These are phyloP conservation scores for Sebastes itinus DNA, from an alignment of 2,797 vertebrate species.

Conservation along the genomic window DNA sequence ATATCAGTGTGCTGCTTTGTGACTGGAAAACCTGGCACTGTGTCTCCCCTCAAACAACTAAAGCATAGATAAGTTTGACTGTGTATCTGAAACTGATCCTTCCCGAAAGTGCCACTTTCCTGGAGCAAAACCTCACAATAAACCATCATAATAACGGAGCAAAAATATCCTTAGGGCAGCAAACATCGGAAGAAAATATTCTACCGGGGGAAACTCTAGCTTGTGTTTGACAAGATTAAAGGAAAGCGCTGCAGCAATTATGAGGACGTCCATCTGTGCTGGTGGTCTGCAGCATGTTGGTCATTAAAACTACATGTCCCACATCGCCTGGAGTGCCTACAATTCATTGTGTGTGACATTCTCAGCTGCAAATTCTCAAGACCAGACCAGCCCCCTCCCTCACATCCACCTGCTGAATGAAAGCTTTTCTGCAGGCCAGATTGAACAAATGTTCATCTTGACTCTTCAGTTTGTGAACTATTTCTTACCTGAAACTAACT, in stretches of 20 bases:
- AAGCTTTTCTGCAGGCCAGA: not conserved
- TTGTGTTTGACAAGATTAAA: constrained; percentile 21
- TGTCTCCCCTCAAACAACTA: not conserved
- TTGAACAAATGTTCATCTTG: not conserved
- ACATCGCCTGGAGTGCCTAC: not conserved
- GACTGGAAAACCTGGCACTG: not conserved
- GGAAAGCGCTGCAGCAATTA: constrained; percentile 2
- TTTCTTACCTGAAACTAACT: not conserved
- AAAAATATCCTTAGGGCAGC: not conserved
- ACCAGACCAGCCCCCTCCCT: not conserved
- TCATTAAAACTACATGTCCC: constrained; percentile 29
- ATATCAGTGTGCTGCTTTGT: not conserved
- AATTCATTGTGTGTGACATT: constrained; percentile 3
- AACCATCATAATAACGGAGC: not conserved
- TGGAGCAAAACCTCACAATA: not conserved
- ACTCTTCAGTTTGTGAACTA: constrained; percentile 6
- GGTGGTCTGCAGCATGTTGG: constrained; percentile 4
- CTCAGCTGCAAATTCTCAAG: constrained; percentile 6
- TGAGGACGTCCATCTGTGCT: constrained; percentile 29
- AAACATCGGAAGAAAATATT: not conserved
- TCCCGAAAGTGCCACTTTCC: not conserved
- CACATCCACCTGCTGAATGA: constrained; percentile 15
- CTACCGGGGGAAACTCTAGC: not conserved
- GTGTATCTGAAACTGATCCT: not conserved
- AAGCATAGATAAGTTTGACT: not conserved